Evolutionary conservation across 1,140 invertebrate species (phyloP).

Genomic region (Cherax quadricarinatus): DNA sequence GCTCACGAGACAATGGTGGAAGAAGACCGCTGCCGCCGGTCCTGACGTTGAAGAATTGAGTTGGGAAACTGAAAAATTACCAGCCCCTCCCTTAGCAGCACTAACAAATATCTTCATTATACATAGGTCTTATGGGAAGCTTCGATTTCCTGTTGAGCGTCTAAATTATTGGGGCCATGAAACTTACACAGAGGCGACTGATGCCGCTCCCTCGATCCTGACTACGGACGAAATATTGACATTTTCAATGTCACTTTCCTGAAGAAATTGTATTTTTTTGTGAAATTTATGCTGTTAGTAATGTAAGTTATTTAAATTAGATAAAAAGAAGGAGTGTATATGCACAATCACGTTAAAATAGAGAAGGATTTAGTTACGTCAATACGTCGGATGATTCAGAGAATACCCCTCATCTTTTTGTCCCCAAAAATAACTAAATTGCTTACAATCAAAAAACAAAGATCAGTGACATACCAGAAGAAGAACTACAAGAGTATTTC

Average conservation of each 20-base stretch:
- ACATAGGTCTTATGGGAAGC: constrained; percentile 66
- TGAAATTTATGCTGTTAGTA: no score
- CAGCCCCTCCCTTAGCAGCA: constrained; percentile 59
- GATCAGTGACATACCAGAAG: constrained; percentile 52
- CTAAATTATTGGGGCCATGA: constrained; percentile 63
- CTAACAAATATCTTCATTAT: constrained; percentile 71
- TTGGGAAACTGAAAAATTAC: constrained; percentile 63
- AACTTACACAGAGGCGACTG: constrained; percentile 41
- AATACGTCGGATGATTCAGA: no score
- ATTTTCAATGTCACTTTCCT: no score
- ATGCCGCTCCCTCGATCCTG: background rate
- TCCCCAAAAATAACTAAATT: background rate
- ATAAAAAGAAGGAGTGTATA: no score
- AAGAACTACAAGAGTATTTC: background rate
- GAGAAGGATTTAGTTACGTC: no score
- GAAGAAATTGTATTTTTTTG: no score
- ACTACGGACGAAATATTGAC: no score
- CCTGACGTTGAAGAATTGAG: constrained; percentile 60
- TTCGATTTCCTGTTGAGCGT: constrained; percentile 64
- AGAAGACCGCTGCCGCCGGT: background rate
- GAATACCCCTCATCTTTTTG: no score
- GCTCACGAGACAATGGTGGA: constrained; percentile 19
- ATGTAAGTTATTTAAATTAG: no score
- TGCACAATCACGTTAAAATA: no score
- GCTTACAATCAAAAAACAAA: background rate